These are phyloP conservation scores for Tetrax tetrax DNA, from an alignment of 2,113 vertebrate genomes.

Conservation along the genomic window DNA sequence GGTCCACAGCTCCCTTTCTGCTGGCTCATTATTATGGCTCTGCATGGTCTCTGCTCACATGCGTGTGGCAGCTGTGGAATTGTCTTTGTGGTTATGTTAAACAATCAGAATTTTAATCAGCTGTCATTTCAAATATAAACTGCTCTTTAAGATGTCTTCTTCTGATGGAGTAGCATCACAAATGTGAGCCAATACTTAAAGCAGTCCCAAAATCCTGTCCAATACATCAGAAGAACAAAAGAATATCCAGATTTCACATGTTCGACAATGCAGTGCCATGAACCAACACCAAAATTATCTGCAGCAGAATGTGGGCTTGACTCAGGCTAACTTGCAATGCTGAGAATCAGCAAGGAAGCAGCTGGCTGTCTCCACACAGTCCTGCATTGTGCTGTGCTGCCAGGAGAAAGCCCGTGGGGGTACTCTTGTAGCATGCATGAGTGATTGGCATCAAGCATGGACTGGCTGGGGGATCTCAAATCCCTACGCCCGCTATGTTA, in stretches of 20 bases:
- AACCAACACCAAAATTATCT: background rate
- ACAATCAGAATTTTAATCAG: background rate
- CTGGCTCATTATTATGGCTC: background rate
- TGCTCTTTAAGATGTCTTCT: background rate
- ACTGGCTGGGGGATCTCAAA: background rate
- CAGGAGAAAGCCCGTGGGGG: background rate
- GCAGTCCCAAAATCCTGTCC: background rate
- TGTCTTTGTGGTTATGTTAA: background rate
- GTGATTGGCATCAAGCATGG: background rate
- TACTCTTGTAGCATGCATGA: background rate
- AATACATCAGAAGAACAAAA: background rate
- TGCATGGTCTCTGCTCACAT: background rate
- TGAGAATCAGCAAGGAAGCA: background rate
- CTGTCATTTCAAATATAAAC: background rate
- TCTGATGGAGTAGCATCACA: background rate
- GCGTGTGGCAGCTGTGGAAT: background rate
- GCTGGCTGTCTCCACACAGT: background rate
- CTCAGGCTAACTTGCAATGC: background rate
- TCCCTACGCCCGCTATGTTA: accelerated
- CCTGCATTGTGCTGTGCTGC: background rate
- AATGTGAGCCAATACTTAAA: background rate
- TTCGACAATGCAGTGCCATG: accelerated
- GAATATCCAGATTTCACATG: accelerated
- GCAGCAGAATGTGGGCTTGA: background rate
- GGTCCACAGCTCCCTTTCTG: background rate